A percentile compares a stretch with the other conserved stretches of the same genome.
These are phyloP conservation scores for Psittacara wagleri DNA, from an alignment of 2,113 vertebrate genomes.

Conservation along the genomic window DNA sequence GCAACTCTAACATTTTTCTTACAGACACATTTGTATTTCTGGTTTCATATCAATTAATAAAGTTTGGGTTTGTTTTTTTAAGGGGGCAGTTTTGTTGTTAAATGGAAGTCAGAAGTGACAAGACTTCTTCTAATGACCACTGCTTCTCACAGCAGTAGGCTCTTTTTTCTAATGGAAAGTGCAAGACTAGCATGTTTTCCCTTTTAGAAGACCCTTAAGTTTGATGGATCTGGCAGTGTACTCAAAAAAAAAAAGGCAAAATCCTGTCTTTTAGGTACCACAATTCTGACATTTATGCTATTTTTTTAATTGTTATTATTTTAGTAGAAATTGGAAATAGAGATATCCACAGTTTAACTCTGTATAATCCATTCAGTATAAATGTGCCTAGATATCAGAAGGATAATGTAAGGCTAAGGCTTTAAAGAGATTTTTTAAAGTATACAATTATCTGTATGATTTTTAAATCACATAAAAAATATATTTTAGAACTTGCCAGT, in stretches of 20 bases:
- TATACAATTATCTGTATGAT: conserved; percentile 62
- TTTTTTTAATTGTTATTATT: background rate
- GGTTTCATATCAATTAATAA: background rate
- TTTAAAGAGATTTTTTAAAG: conserved; percentile 39
- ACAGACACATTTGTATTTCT: background rate
- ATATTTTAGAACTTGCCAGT: conserved; percentile 74
- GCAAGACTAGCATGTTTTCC: background rate
- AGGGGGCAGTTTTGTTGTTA: background rate
- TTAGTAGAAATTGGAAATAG: background rate
- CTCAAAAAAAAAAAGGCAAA: background rate
- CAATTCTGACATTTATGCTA: background rate
- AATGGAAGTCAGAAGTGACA: background rate
- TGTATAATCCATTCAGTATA: background rate
- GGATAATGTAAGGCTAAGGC: conserved; percentile 12
- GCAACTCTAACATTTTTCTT: background rate
- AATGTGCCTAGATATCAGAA: background rate
- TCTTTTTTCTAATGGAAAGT: background rate
- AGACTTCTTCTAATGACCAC: background rate
- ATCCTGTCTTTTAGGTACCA: background rate
- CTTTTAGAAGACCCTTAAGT: background rate
- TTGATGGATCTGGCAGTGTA: background rate
- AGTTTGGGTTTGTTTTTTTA: background rate
- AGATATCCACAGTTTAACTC: conserved; percentile 26
- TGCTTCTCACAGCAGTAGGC: background rate
- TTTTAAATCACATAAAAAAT: conserved; percentile 68